A percentile compares a stretch with the other conserved stretches of the same genome.
Conservation (phyloP, 2,113 vertebrate genomes). For the Pygoscelis adeliae region DNA sequence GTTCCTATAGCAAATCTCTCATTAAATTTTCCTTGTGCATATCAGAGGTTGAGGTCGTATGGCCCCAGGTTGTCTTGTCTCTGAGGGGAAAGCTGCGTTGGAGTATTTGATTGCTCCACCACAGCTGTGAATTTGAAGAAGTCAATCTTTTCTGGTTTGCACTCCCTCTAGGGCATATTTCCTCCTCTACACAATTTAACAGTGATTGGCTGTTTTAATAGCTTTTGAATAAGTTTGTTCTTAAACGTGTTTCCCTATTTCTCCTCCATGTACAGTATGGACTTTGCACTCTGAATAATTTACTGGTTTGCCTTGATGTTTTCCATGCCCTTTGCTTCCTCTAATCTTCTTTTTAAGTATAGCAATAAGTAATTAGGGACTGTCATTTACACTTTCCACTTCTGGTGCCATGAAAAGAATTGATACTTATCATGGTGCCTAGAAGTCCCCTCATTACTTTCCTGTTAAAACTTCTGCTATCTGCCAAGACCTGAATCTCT, state of each 20-base stretch:
- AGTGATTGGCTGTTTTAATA: slow-evolving; percentile 32
- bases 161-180: slow-evolving; percentile 22
- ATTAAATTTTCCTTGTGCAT: slow-evolving; percentile 23
- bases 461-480: slow-evolving; percentile 3
- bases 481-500: slow-evolving; percentile 1
- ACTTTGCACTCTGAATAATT: background rate
- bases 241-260: background rate
- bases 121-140: slow-evolving; percentile 21
- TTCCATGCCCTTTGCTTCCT: background rate
- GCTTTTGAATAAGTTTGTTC: slow-evolving; percentile 43
- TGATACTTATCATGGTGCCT: background rate
- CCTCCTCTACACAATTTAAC: slow-evolving; percentile 1
- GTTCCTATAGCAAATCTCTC: slow-evolving; percentile 25
- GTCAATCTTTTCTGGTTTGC: slow-evolving; percentile 17
- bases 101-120: slow-evolving; percentile 39
- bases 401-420: background rate
- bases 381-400: background rate
- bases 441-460: background rate
- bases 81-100: background rate
- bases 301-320: background rate
- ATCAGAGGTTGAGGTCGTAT: background rate
- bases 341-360: background rate
- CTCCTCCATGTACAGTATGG: background rate
- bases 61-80: slow-evolving; percentile 31
- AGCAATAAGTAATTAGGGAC: slow-evolving; percentile 9